These are phyloP conservation scores for Rhagoletis pomonella DNA, from an alignment of 1,140 invertebrate species.

Conservation along the genomic window DNA sequence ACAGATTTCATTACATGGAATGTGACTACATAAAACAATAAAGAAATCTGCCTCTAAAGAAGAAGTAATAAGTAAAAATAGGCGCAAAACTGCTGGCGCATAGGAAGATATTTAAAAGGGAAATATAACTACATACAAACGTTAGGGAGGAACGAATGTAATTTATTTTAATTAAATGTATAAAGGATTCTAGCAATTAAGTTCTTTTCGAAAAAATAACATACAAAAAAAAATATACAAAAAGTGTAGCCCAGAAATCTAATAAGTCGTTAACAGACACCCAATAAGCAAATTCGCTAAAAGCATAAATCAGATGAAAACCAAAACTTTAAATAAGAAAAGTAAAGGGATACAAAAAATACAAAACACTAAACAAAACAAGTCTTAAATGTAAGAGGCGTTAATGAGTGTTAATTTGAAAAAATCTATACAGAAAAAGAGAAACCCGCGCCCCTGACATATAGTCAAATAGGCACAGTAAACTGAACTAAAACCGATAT, in stretches of 20 bases:
- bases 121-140: neutral
- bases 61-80: neutral
- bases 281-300: too few species aligned
- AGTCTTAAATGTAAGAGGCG: neutral
- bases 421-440: neutral
- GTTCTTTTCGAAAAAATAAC: neutral
- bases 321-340: too few species aligned
- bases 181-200: neutral
- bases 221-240: neutral
- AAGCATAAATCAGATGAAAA: too few species aligned
- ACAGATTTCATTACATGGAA: too few species aligned
- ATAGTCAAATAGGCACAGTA: neutral
- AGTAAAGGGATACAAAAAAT: too few species aligned
- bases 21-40: neutral
- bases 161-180: neutral
- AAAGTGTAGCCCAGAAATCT: neutral
- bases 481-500: neutral
- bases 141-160: neutral
- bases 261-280: too few species aligned
- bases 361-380: neutral
- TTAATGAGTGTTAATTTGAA: neutral
- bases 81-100: neutral
- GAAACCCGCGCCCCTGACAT: neutral
- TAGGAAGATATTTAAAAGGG: neutral
- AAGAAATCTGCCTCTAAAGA: neutral